phyloP scores from a whole-genome alignment of 2,888 invertebrate genomes.

The Byasa hedistus region DNA sequence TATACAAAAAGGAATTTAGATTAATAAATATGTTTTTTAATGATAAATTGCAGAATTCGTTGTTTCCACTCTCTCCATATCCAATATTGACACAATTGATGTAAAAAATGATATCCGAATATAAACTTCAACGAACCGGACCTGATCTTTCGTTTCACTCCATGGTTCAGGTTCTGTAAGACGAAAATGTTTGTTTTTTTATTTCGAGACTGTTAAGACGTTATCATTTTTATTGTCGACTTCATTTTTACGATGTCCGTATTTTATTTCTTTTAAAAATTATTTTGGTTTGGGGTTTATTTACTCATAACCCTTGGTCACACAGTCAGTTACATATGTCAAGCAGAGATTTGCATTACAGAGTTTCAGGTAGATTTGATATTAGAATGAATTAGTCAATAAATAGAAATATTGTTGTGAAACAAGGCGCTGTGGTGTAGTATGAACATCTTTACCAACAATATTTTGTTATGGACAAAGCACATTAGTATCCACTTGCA shows the following conservation, averaged over 20 bases:
- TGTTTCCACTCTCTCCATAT: background rate
- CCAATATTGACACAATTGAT: background rate
- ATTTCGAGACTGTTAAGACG: conserved; percentile 3
- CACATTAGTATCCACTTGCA: too few species aligned
- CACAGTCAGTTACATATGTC: too few species aligned
- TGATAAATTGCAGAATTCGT: background rate
- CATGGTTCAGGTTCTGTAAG: conserved; percentile 3
- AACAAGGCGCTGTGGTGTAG: too few species aligned
- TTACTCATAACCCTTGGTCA: too few species aligned
- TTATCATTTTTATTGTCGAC: conserved; percentile 1
- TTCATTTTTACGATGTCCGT: background rate
- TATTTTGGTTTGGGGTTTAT: too few species aligned
- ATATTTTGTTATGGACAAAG: too few species aligned
- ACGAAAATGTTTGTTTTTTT: conserved; percentile 19
- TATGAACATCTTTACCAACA: too few species aligned
- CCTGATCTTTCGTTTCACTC: conserved; percentile 13
- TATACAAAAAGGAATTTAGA: background rate
- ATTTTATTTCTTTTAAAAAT: too few species aligned
- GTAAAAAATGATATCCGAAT: background rate
- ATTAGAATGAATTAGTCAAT: too few species aligned
- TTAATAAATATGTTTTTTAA: background rate
- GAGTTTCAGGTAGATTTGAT: too few species aligned
- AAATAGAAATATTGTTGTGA: too few species aligned
- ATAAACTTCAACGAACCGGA: conserved; percentile 10
- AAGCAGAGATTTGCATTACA: too few species aligned